Evolutionary conservation across 2,797 vertebrate species (phyloP).

Genomic region (Fundulus diaphanus): DNA sequence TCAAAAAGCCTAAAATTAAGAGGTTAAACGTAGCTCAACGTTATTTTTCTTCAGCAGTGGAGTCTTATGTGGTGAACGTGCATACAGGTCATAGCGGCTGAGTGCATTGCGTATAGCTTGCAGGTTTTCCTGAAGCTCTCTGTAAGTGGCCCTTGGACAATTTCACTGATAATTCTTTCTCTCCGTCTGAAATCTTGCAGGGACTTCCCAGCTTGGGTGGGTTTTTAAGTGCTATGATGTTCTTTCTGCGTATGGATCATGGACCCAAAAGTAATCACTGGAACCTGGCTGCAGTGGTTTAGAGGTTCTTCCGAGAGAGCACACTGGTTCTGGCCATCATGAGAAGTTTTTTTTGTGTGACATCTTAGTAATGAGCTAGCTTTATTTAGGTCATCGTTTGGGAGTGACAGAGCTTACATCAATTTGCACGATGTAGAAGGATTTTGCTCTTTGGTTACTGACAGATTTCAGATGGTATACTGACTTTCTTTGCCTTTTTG

Average conservation of each 20-base stretch:
- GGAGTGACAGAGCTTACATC: not conserved
- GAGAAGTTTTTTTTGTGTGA: too few species aligned
- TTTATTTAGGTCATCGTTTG: not conserved
- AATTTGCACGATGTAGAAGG: not conserved
- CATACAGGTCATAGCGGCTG: not conserved
- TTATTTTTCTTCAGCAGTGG: not conserved
- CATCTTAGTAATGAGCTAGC: not conserved
- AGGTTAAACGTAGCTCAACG: not conserved
- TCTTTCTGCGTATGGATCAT: not conserved
- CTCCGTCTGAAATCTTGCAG: not conserved
- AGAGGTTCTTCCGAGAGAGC: not conserved
- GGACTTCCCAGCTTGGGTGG: not conserved
- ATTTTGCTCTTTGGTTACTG: too few species aligned
- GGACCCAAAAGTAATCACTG: not conserved
- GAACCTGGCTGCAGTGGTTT: not conserved
- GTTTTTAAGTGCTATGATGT: not conserved
- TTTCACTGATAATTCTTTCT: not conserved
- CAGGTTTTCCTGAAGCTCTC: not conserved
- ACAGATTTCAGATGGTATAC: too few species aligned
- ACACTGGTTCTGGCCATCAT: not conserved
- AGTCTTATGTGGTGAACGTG: not conserved
- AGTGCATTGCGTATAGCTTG: not conserved
- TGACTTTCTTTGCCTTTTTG: too few species aligned
- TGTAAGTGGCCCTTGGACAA: not conserved
- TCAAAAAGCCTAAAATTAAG: too few species aligned